phyloP scores from a whole-genome alignment of 2,113 vertebrate species.

The Toxostoma redivivum region DNA sequence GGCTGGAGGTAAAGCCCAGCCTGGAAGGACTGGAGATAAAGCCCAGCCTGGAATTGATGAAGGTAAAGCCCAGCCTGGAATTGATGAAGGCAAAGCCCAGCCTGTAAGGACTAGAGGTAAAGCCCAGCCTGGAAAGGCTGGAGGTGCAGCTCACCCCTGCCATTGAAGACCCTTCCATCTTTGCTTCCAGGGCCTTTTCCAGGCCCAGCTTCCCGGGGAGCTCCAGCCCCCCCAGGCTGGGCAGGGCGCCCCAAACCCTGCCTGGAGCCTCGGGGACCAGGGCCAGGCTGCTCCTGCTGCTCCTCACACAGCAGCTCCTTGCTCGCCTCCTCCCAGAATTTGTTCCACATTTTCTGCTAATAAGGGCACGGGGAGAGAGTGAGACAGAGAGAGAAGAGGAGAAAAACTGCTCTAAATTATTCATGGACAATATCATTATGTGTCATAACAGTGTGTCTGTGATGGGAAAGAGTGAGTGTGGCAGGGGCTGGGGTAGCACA shows the following conservation, averaged over 20 bases:
- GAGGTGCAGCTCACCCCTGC: neutral
- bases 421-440: conserved; percentile 97
- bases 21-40: too few relatives aligned
- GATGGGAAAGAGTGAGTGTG: conserved; percentile 67
- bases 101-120: neutral
- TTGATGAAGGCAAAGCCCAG: neutral
- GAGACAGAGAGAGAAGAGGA: conserved; percentile 47
- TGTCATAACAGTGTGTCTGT: conserved; percentile 93
- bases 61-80: neutral
- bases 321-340: conserved; percentile 28
- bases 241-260: neutral
- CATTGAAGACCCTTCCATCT: neutral
- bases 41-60: neutral
- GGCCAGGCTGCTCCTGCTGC: neutral
- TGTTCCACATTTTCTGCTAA: conserved; percentile 68
- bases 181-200: neutral
- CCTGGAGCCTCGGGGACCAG: neutral
- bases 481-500: conserved; percentile 77
- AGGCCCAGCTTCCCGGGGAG: neutral
- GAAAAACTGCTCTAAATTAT: conserved; percentile 84
- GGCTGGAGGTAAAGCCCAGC: neutral
- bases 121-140: neutral
- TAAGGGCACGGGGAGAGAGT: conserved; percentile 59
- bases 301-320: neutral
- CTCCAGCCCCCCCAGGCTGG: neutral